Conservation (phyloP, 53 echinoderm and acorn worm species). For the Stichopus horrens region DNA sequence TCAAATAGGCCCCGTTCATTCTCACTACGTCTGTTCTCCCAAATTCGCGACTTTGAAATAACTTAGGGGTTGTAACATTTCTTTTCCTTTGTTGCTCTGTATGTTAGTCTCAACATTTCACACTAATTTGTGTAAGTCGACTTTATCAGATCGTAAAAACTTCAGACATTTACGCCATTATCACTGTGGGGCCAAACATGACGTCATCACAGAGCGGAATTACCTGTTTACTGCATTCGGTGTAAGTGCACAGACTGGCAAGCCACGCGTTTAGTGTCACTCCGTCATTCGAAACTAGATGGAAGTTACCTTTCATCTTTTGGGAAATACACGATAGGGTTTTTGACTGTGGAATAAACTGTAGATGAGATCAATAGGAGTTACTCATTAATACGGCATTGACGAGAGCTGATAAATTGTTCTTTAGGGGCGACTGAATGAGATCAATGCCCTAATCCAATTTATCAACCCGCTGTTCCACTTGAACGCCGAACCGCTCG, state of each 20-base stretch:
- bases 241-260: slow-evolving; percentile 6
- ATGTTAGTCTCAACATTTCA: not conserved
- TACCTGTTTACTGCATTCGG: slow-evolving; percentile 14
- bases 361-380: slow-evolving; percentile 24
- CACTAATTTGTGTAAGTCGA: not conserved
- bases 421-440: slow-evolving; percentile 25
- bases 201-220: slow-evolving; percentile 15
- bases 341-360: slow-evolving; percentile 1
- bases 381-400: slow-evolving; percentile 3
- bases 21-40: too few species aligned
- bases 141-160: not conserved
- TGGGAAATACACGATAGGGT: not conserved
- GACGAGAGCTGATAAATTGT: slow-evolving; percentile 25
- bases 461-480: slow-evolving; percentile 40
- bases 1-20: too few species aligned
- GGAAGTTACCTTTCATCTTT: not conserved
- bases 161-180: slow-evolving; percentile 12
- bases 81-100: too few species aligned
- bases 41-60: too few species aligned
- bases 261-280: not conserved
- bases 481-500: slow-evolving; percentile 28
- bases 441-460: slow-evolving; percentile 52
- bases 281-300: not conserved
- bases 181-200: not conserved
- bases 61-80: too few species aligned